These are phyloP conservation scores for Mionectes macconnelli DNA, from an alignment of 2,113 vertebrate species.

Conservation along the genomic window DNA sequence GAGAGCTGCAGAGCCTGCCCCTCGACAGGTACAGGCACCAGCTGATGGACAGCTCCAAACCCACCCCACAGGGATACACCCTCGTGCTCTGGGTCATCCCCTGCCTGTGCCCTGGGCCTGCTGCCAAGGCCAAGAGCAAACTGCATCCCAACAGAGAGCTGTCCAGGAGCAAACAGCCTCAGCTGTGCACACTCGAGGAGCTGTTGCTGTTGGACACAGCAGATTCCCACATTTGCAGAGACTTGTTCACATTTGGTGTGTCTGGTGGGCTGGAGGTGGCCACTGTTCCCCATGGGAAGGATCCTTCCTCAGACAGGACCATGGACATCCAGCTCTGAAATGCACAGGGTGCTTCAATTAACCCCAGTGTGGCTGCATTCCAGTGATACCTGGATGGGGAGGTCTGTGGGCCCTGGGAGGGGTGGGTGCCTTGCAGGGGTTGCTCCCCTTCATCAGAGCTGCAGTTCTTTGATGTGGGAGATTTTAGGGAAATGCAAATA, in stretches of 20 bases:
- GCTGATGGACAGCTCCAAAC: background rate
- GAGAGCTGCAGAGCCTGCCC: background rate
- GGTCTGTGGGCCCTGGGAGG: background rate
- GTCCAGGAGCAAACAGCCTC: background rate
- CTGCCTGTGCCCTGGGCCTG: background rate
- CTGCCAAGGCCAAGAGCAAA: background rate
- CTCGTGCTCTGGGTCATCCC: background rate
- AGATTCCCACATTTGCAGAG: background rate
- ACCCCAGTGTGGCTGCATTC: background rate
- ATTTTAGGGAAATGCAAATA: background rate
- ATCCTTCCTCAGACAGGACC: background rate
- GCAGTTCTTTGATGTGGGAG: background rate
- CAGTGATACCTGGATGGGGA: background rate
- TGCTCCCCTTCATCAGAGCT: background rate
- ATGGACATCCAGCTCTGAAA: background rate
- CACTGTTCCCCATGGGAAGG: background rate
- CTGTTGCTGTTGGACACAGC: background rate
- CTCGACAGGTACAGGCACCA: background rate
- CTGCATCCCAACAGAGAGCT: background rate
- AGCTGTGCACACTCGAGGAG: accelerated
- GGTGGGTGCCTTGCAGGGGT: background rate
- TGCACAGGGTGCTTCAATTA: background rate
- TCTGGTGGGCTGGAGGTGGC: background rate
- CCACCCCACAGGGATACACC: no score
- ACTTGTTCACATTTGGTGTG: background rate